Evolutionary conservation across 1,140 invertebrate genomes (phyloP).

Genomic region (Ridgeia piscesae): DNA sequence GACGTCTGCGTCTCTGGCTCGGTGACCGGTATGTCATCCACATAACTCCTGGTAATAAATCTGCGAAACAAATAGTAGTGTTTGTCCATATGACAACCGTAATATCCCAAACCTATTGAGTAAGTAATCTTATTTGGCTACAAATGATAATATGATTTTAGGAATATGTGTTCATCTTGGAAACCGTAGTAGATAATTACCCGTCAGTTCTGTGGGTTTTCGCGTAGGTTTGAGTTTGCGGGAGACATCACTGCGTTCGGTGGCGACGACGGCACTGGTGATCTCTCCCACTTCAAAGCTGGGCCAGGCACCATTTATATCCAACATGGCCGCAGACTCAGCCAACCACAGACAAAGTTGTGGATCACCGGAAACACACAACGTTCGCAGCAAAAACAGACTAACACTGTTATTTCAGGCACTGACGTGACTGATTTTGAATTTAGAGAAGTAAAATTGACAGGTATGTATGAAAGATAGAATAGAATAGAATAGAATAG

Average conservation of each 20-base stretch:
- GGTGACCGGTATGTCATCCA: not conserved
- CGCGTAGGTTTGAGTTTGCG: constrained; percentile 26
- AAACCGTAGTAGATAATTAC: no score
- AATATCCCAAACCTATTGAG: no score
- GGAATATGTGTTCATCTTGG: no score
- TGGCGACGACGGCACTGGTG: constrained; percentile 34
- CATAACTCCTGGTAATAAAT: not conserved
- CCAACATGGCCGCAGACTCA: constrained; percentile 27
- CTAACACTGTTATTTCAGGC: constrained; percentile 34
- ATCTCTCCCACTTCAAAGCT: constrained; percentile 37
- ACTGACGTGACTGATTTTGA: constrained; percentile 29
- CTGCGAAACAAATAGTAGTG: no score
- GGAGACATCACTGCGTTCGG: constrained; percentile 42
- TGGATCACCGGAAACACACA: constrained; percentile 35
- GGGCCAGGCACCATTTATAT: constrained; percentile 46
- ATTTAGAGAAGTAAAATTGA: constrained; percentile 36
- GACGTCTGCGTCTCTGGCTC: constrained; percentile 31
- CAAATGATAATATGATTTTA: no score
- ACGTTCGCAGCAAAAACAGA: constrained; percentile 36
- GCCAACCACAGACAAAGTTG: constrained; percentile 20
- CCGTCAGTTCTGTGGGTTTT: not conserved
- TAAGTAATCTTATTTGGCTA: no score
- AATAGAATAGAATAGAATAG: no score
- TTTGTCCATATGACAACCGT: no score
- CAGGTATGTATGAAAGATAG: no score